These are phyloP conservation scores for Apis florea DNA, from an alignment of 1,140 invertebrate species.

Conservation along the genomic window DNA sequence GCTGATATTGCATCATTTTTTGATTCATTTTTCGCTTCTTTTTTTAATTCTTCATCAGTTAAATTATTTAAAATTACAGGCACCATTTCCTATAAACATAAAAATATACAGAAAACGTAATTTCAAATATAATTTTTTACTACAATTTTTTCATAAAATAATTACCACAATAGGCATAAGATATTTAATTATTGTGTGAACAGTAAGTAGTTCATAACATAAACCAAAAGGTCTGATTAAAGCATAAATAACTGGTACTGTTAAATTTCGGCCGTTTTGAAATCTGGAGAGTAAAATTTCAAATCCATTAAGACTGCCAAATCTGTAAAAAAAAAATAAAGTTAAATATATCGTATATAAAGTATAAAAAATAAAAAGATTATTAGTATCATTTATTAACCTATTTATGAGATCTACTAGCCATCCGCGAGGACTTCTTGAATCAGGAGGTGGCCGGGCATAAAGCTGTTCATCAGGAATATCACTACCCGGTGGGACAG, in stretches of 20 bases:
- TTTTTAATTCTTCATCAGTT: conserved; percentile 98
- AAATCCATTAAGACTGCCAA: conserved; percentile 94
- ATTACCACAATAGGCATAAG: conserved; percentile 95
- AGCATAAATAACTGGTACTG: conserved; percentile 90
- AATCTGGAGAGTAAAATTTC: conserved; percentile 93
- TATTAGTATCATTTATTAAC: conserved; percentile 73
- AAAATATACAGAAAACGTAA: not conserved
- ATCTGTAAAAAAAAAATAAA: conserved; percentile 80
- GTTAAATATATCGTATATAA: conserved; percentile 4
- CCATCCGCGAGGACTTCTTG: conserved; percentile 92
- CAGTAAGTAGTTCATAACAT: conserved; percentile 95
- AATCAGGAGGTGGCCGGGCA: conserved; percentile 89
- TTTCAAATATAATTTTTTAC: conserved; percentile 15
- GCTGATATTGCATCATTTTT: conserved; percentile 96
- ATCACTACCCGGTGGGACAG: conserved; percentile 84
- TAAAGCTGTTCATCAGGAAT: conserved; percentile 88
- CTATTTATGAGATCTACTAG: conserved; percentile 97
- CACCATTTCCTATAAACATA: conserved; percentile 89
- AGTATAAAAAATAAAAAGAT: not conserved
- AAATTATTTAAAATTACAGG: conserved; percentile 95
- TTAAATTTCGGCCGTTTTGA: conserved; percentile 86
- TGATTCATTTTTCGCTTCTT: conserved; percentile 97
- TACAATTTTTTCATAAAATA: conserved; percentile 44
- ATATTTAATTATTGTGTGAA: conserved; percentile 94
- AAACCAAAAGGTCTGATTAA: conserved; percentile 95